phyloP scores from a whole-genome alignment of 2,797 vertebrate genomes.

The Gouania willdenowi region DNA sequence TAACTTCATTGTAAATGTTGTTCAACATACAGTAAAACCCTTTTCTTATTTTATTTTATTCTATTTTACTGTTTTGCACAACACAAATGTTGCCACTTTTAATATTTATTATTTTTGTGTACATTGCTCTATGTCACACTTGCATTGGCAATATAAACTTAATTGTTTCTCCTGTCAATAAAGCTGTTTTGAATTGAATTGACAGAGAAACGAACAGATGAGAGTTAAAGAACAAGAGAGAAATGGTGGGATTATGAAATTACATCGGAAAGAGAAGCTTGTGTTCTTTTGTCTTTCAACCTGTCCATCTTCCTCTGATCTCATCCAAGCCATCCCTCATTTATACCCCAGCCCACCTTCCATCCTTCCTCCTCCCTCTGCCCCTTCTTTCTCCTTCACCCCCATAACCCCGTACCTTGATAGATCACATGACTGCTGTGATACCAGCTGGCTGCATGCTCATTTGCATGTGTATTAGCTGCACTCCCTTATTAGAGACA shows the following conservation, averaged over 20 bases:
- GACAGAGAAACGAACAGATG: no score
- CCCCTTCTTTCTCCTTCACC: conserved; percentile 57
- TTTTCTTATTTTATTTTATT: no score
- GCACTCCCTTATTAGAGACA: conserved; percentile 63
- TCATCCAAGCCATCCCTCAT: conserved; percentile 14
- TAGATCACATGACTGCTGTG: conserved; percentile 74
- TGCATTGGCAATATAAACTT: no score
- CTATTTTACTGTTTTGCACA: no score
- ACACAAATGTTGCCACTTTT: no score
- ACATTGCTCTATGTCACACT: no score
- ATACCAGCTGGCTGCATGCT: conserved; percentile 76
- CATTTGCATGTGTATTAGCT: conserved; percentile 76
- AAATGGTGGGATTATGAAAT: conserved; percentile 34
- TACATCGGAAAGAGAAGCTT: conserved; percentile 18
- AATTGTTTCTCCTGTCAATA: no score
- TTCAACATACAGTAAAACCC: no score
- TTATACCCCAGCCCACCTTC: conserved; percentile 1
- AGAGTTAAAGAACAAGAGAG: conserved; percentile 19
- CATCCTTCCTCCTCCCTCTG: not conserved
- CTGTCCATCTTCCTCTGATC: conserved; percentile 26
- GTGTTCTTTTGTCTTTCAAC: conserved; percentile 42
- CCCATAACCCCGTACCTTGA: conserved; percentile 69
- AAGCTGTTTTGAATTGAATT: no score
- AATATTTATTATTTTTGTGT: no score
- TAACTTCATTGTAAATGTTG: no score